Conservation (phyloP, 2,113 vertebrate species). For the Bos indicus region DNA sequence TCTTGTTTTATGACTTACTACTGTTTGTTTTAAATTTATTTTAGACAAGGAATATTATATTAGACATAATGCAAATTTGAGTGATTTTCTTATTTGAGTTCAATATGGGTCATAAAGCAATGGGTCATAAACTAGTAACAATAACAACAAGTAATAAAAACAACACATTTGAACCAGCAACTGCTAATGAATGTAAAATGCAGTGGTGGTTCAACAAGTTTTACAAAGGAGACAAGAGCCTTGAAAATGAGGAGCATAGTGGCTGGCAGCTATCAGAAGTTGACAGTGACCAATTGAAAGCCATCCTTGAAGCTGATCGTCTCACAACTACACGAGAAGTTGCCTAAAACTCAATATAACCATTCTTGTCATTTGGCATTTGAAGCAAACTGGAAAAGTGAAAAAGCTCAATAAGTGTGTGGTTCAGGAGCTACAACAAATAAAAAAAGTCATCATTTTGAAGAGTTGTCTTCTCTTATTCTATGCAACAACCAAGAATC, state of each 20-base stretch:
- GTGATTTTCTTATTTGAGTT: not conserved
- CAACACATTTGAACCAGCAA: not conserved
- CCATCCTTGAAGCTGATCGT: not conserved
- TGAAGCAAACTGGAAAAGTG: not conserved
- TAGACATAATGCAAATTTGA: not conserved
- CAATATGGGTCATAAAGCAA: not conserved
- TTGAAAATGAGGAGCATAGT: not conserved
- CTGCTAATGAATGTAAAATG: not conserved
- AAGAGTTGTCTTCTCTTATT: not conserved
- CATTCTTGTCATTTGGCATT: not conserved
- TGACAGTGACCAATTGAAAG: not conserved
- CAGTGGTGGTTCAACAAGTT: not conserved
- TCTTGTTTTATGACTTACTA: not conserved
- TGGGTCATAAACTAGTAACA: not conserved
- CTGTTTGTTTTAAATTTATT: not conserved
- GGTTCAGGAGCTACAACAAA: not conserved
- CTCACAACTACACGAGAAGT: not conserved
- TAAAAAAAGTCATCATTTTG: not conserved
- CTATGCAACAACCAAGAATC: not conserved
- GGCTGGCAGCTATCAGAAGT: not conserved
- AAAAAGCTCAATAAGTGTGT: not conserved
- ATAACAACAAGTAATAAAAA: not conserved
- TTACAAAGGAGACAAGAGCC: not conserved
- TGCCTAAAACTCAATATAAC: not conserved
- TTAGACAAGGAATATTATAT: not conserved